Evolutionary conservation across 2,888 invertebrate genomes (phyloP), one percentile per base, ranked within the genome.

Genomic region (Calameuta filiformis): DNA sequence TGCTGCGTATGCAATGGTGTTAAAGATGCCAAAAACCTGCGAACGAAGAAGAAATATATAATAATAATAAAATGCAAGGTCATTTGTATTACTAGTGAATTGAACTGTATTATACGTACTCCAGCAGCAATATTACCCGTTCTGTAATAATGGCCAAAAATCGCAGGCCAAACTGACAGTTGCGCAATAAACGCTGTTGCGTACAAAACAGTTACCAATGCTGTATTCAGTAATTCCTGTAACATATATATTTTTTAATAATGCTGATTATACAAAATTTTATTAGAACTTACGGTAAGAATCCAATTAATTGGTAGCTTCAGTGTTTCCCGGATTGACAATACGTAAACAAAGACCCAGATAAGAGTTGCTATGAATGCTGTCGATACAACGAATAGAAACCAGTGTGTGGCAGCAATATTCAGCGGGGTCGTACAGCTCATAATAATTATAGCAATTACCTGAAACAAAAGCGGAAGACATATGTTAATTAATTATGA

Each of bases 401-500:
- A 98, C 94, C 96, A 97, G 84, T 95, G 94, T 15, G 96, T 95
- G 75, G 94, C 95, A 33, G 92, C 88, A 73, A 92, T 82, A 84
- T 90, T 92, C 0, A 94, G 94, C 11, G 97, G 96, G 3, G 97
- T 95, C 3, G 95, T 96, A 83, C 96, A 93, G 23, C 95, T 94
- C 96, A 98, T 96, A 88, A 97, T 97, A 86, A 98, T 92, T 81
- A 98, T 96, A 81, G 97, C 97, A 81, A 97, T 89, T 75, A 95
- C 85, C 97, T 97, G 94, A 73, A 95, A 37, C 40, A 56, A 23
- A 56, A 56, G 23, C 56, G 23, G 6, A 56, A 9, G 2, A 56
- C 9, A 56, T 2, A 9, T 23, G 1, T 9, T 56, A 56, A 56
- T 56, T 56, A 23, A 56, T 56, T 15, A 23, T 56, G 23, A 56